Evolutionary conservation across 1,140 invertebrate genomes (phyloP).

Genomic region (Tetranychus urticae): DNA sequence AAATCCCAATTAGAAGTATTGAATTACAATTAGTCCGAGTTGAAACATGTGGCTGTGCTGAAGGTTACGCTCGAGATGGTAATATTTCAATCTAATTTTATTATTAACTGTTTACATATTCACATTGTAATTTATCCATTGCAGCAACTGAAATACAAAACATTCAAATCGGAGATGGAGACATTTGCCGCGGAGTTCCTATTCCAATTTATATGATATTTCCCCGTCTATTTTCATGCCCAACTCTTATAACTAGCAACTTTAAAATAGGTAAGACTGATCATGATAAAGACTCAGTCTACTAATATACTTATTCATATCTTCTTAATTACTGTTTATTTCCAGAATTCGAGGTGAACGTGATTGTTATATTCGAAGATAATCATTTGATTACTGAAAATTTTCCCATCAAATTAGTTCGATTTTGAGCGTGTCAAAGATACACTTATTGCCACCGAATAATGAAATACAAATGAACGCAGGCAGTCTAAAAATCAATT

Average conservation of each 20-base stretch:
- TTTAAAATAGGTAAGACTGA: conserved; percentile 66
- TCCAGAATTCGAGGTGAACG: conserved; percentile 86
- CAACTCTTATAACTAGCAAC: conserved; percentile 63
- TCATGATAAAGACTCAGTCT: conserved; percentile 7
- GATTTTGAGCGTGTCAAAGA: conserved; percentile 4
- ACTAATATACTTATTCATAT: conserved; percentile 2
- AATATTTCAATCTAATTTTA: conserved; percentile 11
- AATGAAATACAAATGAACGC: too few species aligned
- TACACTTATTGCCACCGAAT: too few species aligned
- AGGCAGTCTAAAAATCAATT: too few species aligned
- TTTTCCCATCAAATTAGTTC: conserved; percentile 58
- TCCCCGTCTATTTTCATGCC: conserved; percentile 80
- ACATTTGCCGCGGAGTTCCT: conserved; percentile 47
- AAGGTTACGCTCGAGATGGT: conserved; percentile 83
- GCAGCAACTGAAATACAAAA: conserved; percentile 89
- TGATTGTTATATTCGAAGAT: conserved; percentile 75
- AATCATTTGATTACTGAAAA: conserved; percentile 88
- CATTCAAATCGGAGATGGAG: conserved; percentile 85
- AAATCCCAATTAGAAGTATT: conserved; percentile 63
- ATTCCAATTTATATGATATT: conserved; percentile 90
- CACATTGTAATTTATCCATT: not conserved
- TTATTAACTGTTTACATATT: not conserved
- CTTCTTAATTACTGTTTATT: conserved; percentile 19
- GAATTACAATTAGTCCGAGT: conserved; percentile 81
- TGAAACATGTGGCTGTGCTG: conserved; percentile 82